These are phyloP conservation scores for Lasiurus cinereus DNA, from an alignment of 2,113 vertebrate genomes.

Conservation along the genomic window DNA sequence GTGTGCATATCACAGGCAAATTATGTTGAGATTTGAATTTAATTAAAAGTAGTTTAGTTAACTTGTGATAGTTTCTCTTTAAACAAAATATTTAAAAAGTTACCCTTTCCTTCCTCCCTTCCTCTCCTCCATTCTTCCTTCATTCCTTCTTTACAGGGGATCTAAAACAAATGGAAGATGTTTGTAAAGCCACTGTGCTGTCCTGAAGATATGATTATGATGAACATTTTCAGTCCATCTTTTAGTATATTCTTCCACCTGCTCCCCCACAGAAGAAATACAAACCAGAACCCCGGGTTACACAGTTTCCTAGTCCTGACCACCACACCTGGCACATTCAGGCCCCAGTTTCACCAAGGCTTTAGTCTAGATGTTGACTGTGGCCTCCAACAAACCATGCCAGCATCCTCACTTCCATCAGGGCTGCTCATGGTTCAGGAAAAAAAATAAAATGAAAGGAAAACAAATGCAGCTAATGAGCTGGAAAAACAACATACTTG, in stretches of 20 bases:
- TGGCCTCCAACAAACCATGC: not conserved
- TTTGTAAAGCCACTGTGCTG: not conserved
- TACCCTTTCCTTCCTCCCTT: not conserved
- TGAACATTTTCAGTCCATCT: not conserved
- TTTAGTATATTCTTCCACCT: not conserved
- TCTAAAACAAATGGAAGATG: not conserved
- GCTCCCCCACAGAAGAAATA: not conserved
- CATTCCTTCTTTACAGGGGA: not conserved
- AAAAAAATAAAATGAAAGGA: not conserved
- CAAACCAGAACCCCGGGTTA: not conserved
- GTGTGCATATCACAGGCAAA: not conserved
- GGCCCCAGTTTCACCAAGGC: not conserved
- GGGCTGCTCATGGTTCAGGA: not conserved
- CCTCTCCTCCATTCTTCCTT: not conserved
- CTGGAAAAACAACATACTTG: constrained; percentile 70
- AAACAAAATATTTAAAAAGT: not conserved
- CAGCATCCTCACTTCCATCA: not conserved
- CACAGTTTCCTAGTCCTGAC: too few relatives aligned
- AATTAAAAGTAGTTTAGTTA: not conserved
- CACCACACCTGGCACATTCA: not conserved
- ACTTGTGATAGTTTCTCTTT: not conserved
- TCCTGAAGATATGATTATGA: not conserved
- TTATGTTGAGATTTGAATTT: not conserved
- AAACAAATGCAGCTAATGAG: constrained; percentile 76
- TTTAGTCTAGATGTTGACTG: not conserved